Percentiles rank a stretch among this genome's conserved stretches.
These are phyloP conservation scores for Leptatherina wallacei DNA, from an alignment of 2,797 vertebrate species.

Conservation along the genomic window DNA sequence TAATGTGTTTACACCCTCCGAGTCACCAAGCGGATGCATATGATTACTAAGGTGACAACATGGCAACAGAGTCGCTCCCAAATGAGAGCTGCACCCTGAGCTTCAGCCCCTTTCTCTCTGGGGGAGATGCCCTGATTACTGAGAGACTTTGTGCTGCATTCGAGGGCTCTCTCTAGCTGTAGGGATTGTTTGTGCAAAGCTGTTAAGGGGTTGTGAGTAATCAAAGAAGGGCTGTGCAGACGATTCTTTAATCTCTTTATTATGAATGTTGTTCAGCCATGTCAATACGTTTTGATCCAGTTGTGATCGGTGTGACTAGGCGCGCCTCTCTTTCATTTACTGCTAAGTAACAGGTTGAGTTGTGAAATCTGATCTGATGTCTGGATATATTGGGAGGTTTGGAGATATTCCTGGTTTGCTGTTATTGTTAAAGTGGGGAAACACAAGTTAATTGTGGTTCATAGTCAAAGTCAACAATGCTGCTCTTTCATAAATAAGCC, in stretches of 20 bases:
- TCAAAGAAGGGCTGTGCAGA: slow-evolving; percentile 68
- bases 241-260: slow-evolving; percentile 65
- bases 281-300: slow-evolving; percentile 49
- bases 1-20: slow-evolving; percentile 55
- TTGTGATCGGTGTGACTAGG: slow-evolving; percentile 37
- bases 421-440: slow-evolving; percentile 39
- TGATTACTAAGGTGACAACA: slow-evolving; percentile 76
- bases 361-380: slow-evolving; percentile 7
- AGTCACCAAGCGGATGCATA: slow-evolving; percentile 48
- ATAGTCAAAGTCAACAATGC: slow-evolving; percentile 59
- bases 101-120: slow-evolving; percentile 62
- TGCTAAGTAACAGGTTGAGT: not conserved
- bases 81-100: slow-evolving; percentile 56
- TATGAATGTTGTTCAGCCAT: slow-evolving; percentile 55
- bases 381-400: slow-evolving; percentile 17
- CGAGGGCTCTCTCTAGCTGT: slow-evolving; percentile 77
- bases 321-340: slow-evolving; percentile 36
- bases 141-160: slow-evolving; percentile 72
- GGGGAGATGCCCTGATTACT: slow-evolving; percentile 85
- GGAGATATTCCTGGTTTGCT: slow-evolving; percentile 33
- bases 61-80: slow-evolving; percentile 68
- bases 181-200: slow-evolving; percentile 76
- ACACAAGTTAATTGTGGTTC: slow-evolving; percentile 45
- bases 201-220: slow-evolving; percentile 75
- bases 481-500: slow-evolving; percentile 55